Base-by-base conservation (phyloP, 2,888 invertebrate species). In the Sycophila texana region DNA sequence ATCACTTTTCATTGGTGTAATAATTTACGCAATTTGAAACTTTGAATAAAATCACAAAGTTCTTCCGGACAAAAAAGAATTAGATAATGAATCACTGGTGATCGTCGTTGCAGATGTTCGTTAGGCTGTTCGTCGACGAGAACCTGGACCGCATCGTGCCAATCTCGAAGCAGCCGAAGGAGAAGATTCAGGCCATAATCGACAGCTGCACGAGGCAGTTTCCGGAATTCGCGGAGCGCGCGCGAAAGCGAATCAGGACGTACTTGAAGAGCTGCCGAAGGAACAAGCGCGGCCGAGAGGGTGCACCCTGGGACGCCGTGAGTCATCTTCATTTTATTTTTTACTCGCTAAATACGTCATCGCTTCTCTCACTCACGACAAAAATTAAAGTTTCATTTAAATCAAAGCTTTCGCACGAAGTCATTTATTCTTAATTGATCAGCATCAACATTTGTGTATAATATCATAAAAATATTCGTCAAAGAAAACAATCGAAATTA, bases 171-270 rank as follows among this genome's bases (percentile, higher is more conserved):
- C 98, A 98, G 91, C 98, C 98, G 12, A 98, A 98, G 90, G 98
- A 98, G 90, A 98, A 98, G 92, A 97, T 98, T 84, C 98, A 98
- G 89, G 98, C 98, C 22, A 98, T 98, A 89, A 97, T 98, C 83
- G 98, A 98, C 90, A 98, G 98, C 22, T 98, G 98, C 92, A 97
- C 98, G 82, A 93, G 98, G 85, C 98, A 98, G 92, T 98, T 98
- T 89, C 98, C 98, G 80, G 98, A 98, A 91, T 98, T 98, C 88
- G 97, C 97, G 79, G 98, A 98, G 89, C 94, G 98, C 79, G 97
- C 98, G 80, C 94, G 98, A 84, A 98, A 98, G 91, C 93, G 98
- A 83, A 98, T 98, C 89, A 93, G 98, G 84, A 98, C 98, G 75
- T 98, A 98, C 91, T 92, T 98, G 88, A 98, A 98, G 92, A 98